Conservation (phyloP, 2,797 vertebrate genomes). For the Luscinia luscinia region DNA sequence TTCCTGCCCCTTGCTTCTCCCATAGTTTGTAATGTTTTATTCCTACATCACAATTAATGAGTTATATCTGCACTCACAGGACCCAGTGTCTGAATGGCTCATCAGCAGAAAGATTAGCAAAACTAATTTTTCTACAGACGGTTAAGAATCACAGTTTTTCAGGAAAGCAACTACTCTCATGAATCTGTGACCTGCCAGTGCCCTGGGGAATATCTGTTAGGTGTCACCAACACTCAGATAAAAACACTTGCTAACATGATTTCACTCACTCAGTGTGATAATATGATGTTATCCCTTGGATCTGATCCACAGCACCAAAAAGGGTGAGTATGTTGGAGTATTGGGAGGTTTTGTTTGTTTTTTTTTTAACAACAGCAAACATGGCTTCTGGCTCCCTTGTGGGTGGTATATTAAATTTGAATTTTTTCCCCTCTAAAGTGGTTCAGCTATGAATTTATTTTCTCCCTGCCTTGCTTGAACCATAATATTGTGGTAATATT, state of each 20-base stretch:
- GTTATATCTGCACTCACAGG: not conserved
- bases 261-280: not conserved
- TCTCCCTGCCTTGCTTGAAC: not conserved
- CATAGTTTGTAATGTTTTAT: not conserved
- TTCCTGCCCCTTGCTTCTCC: not conserved
- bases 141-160: not conserved
- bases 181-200: not conserved
- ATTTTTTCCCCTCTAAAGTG: not conserved
- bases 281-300: not conserved
- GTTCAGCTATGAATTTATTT: constrained; percentile 19
- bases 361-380: constrained; percentile 6
- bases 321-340: too few species aligned
- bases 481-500: constrained; percentile 26
- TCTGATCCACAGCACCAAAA: not conserved
- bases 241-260: not conserved
- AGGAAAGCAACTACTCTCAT: not conserved
- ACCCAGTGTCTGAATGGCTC: not conserved
- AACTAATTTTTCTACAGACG: not conserved
- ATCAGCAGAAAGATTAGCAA: not conserved
- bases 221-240: not conserved
- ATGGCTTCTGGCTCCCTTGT: constrained; percentile 16
- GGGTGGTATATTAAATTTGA: constrained; percentile 17
- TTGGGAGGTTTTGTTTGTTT: not conserved
- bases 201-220: constrained; percentile 14
- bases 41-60: not conserved